These are phyloP conservation scores for Harpalus rubripes DNA, from an alignment of 2,888 invertebrate species.

Conservation along the genomic window DNA sequence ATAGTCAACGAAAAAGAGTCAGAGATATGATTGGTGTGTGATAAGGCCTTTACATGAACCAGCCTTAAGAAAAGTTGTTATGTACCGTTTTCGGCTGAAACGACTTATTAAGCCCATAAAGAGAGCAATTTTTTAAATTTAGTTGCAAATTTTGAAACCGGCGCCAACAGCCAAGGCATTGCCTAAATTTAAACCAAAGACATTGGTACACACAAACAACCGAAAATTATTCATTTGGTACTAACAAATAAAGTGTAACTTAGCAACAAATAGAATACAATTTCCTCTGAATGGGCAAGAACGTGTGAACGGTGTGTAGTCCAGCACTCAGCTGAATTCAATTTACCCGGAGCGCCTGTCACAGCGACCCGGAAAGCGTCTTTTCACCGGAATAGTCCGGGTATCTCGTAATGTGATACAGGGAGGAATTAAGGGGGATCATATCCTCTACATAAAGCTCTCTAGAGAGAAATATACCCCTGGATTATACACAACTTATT, in stretches of 20 bases:
- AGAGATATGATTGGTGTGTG: too few species aligned
- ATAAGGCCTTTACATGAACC: too few species aligned
- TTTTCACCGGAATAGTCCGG: constrained; percentile 25
- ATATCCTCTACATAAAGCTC: background rate
- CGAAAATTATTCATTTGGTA: too few species aligned
- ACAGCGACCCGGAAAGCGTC: constrained; percentile 29
- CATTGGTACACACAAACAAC: too few species aligned
- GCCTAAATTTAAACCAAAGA: too few species aligned
- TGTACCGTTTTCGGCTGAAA: too few species aligned
- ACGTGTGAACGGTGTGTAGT: background rate
- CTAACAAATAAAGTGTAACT: background rate
- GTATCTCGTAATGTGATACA: constrained; percentile 7
- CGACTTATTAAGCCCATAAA: too few species aligned
- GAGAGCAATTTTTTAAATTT: too few species aligned
- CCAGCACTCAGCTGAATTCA: background rate
- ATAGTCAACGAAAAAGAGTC: too few species aligned
- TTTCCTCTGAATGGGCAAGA: background rate
- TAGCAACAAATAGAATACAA: background rate
- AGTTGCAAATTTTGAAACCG: too few species aligned
- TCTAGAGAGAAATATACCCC: background rate
- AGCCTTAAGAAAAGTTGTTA: too few species aligned
- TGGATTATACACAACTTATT: background rate
- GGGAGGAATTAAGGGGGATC: background rate
- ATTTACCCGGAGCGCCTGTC: constrained; percentile 1
- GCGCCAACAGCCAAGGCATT: too few species aligned